Evolutionary conservation across 2,888 invertebrate species (phyloP).

Genomic region (Mycogona germanica): DNA sequence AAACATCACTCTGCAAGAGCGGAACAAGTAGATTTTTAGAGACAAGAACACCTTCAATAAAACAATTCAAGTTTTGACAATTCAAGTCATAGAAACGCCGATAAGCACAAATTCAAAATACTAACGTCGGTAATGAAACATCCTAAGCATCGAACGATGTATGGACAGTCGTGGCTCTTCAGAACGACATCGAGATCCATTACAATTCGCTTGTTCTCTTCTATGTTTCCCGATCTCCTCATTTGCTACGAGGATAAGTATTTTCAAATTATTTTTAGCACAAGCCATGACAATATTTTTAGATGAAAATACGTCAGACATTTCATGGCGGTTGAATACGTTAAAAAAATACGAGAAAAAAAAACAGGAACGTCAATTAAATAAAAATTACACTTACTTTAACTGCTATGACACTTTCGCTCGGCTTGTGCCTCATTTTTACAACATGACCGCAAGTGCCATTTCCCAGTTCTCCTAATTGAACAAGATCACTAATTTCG

Average conservation of each 20-base stretch:
- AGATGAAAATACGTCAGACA: too few relatives aligned
- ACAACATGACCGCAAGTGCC: slow-evolving; percentile 97
- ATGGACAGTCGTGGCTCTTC: slow-evolving; percentile 93
- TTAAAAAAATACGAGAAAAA: background rate
- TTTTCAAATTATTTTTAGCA: too few relatives aligned
- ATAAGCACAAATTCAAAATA: slow-evolving; percentile 8
- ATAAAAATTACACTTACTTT: slow-evolving; percentile 55
- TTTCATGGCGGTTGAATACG: slow-evolving; percentile 1
- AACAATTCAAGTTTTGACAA: background rate
- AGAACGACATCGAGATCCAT: slow-evolving; percentile 98
- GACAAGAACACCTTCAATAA: too few relatives aligned
- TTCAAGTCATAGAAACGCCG: background rate
- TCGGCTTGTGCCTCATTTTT: slow-evolving; percentile 84
- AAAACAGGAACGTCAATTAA: background rate
- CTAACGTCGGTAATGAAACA: slow-evolving; percentile 88
- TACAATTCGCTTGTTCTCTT: slow-evolving; percentile 94
- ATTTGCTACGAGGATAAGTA: slow-evolving; percentile 54
- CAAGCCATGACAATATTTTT: too few relatives aligned
- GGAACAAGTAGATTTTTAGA: background rate
- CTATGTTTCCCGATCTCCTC: slow-evolving; percentile 90
- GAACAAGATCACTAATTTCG: slow-evolving; percentile 67
- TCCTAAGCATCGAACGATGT: slow-evolving; percentile 93
- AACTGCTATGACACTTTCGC: slow-evolving; percentile 78
- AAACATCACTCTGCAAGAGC: slow-evolving; percentile 60
- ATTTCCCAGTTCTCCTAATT: slow-evolving; percentile 76